A percentile compares a stretch with the other conserved stretches of the same genome.
Evolutionary conservation across 2,797 vertebrate genomes (phyloP).

Genomic region (Semaprochilodus insignis): DNA sequence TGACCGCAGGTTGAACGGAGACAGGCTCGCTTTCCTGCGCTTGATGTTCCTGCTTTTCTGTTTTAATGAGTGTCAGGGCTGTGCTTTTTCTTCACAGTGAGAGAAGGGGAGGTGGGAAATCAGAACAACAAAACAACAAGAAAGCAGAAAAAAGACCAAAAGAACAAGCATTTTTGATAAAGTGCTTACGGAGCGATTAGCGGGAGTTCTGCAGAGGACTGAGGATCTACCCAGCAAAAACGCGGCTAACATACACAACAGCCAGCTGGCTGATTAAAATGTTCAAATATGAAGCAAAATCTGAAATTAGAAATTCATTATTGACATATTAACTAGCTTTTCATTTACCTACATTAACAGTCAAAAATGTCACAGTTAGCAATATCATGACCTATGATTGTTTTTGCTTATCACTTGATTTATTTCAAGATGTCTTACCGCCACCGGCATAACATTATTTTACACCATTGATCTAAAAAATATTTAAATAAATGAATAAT

Average conservation of each 20-base stretch:
- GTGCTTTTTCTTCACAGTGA: constrained; percentile 66
- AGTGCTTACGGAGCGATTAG: constrained; percentile 82
- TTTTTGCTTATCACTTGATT: too few species aligned
- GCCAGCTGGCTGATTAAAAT: background rate
- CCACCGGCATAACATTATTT: too few species aligned
- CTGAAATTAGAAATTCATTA: background rate
- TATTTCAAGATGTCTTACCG: too few species aligned
- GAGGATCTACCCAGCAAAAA: constrained; percentile 69
- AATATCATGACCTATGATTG: too few species aligned
- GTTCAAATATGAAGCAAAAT: constrained; percentile 10
- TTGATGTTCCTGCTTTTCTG: constrained; percentile 79
- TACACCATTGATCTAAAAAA: too few species aligned
- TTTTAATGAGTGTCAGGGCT: constrained; percentile 84
- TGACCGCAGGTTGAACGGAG: constrained; percentile 82
- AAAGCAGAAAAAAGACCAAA: constrained; percentile 81
- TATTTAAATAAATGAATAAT: too few species aligned
- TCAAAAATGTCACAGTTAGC: too few species aligned
- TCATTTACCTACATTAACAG: too few species aligned
- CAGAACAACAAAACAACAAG: constrained; percentile 82
- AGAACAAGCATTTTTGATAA: constrained; percentile 78
- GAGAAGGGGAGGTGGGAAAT: constrained; percentile 47
- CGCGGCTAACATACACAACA: constrained; percentile 22
- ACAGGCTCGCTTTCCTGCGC: constrained; percentile 70
- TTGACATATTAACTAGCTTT: background rate
- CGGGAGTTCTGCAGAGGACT: constrained; percentile 75